phyloP scores from a whole-genome alignment of 2,113 vertebrate species.

The Sakesphorus luctuosus region DNA sequence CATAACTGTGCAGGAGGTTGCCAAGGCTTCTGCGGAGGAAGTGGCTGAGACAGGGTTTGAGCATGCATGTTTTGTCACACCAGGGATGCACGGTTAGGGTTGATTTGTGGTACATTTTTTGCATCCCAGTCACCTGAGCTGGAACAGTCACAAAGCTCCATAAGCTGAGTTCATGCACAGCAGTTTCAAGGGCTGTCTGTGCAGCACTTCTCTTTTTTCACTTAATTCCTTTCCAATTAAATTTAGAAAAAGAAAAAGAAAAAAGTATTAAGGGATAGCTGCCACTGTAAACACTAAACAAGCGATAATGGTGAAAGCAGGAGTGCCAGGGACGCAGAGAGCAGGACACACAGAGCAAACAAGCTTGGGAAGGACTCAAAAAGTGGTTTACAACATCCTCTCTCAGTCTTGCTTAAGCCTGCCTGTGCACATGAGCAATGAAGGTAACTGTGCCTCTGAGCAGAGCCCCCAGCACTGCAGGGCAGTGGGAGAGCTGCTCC shows the following conservation, averaged over 20 bases:
- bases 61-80: not conserved
- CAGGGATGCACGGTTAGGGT: accelerated
- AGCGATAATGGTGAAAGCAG: not conserved
- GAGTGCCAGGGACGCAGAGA: not conserved
- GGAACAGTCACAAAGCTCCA: not conserved
- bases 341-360: not conserved
- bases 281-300: not conserved
- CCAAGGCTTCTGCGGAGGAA: not conserved
- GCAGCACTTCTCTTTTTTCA: not conserved
- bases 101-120: not conserved
- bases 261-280: not conserved
- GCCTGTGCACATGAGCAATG: not conserved
- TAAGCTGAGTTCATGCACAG: not conserved
- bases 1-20: not conserved
- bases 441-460: not conserved
- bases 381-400: not conserved
- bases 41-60: not conserved
- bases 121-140: not conserved
- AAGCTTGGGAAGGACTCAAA: not conserved
- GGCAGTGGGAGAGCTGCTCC: not conserved
- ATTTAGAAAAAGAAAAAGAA: no score
- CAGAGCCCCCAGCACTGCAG: not conserved
- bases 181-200: not conserved
- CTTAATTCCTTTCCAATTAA: not conserved
- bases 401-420: not conserved